Base-by-base conservation (phyloP, 2,888 invertebrate genomes). In the Rhopalosiphum nymphaeae region DNA sequence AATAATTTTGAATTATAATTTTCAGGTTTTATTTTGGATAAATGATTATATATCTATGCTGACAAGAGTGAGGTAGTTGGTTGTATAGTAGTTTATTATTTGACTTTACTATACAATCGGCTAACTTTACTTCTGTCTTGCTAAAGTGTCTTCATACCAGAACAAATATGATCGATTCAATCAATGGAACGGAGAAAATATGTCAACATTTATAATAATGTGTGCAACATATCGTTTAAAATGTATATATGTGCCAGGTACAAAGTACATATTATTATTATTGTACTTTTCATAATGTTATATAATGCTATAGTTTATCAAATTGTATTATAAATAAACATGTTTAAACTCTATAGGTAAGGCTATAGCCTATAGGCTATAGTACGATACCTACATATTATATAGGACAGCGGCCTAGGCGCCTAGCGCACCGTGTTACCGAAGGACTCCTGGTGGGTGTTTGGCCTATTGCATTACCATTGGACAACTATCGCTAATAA, bases 61-160 rank as follows among this genome's bases (percentile, higher is more conserved):
- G 94, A 91, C 94, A 94, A 91, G 86, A 67, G 94, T 94, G 94
- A 94, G 94, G 94, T 94, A 94, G 94, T 94, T 94, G 94, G 94
- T 94, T 94, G 94, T 94, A 94, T 94, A 94, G 94, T 91, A 94
- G 46, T 89, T 86, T 16, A 78, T 42, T 67, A 86, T 94, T 49
- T 29, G n/a, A 29, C 21, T 42, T 46, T 91, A 86, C 94, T 94
- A 94, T 94, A 94, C 94, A 94, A 94, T 94, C 94, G 94, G 94
- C 94, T 94, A 94, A 94, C 94, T 94, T 94, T 94, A 46, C 94
- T 94, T 94, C 86, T 94, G 94, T 94, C 67, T 67, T n/a, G 91
- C 86, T 91, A 87, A 91, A 86, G 21, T 90, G 53, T 85, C 91
- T 94, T 42, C 94, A 42, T 78, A 13, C 42, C n/a, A n/a, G 3